phyloP scores from a whole-genome alignment of 2,113 vertebrate genomes.

The Leptosomus discolor region DNA sequence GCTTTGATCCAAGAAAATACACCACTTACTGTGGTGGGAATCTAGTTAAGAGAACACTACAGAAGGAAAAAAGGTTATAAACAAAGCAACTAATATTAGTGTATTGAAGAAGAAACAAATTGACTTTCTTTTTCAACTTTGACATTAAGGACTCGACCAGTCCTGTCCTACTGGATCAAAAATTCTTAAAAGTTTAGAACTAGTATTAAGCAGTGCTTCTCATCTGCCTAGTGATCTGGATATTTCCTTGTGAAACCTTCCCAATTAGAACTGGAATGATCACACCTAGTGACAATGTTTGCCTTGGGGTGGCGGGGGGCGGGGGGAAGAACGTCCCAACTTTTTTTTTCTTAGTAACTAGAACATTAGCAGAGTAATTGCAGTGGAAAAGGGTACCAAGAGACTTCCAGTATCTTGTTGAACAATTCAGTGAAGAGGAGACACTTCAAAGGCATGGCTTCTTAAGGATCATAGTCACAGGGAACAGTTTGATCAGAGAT shows the following conservation, averaged over 20 bases:
- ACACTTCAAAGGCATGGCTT: background rate
- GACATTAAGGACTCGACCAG: background rate
- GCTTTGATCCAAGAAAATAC: background rate
- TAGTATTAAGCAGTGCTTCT: background rate
- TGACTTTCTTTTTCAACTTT: background rate
- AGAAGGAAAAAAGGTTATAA: background rate
- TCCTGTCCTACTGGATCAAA: background rate
- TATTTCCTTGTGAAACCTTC: background rate
- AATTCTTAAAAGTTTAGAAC: background rate
- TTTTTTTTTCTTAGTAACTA: background rate
- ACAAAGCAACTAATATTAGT: background rate
- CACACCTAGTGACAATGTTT: background rate
- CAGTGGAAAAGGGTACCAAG: background rate
- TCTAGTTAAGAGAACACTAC: background rate
- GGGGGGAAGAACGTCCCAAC: background rate
- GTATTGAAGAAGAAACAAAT: background rate
- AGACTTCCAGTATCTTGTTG: background rate
- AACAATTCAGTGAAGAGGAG: background rate
- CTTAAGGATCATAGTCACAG: background rate
- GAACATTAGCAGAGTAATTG: background rate
- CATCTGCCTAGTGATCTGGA: background rate
- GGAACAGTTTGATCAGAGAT: background rate
- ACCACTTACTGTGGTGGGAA: background rate
- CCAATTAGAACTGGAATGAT: background rate
- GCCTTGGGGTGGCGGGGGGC: accelerated